Base-by-base conservation (phyloP, 2,888 invertebrate species). In the Gastracanthus pulcherrimus region DNA sequence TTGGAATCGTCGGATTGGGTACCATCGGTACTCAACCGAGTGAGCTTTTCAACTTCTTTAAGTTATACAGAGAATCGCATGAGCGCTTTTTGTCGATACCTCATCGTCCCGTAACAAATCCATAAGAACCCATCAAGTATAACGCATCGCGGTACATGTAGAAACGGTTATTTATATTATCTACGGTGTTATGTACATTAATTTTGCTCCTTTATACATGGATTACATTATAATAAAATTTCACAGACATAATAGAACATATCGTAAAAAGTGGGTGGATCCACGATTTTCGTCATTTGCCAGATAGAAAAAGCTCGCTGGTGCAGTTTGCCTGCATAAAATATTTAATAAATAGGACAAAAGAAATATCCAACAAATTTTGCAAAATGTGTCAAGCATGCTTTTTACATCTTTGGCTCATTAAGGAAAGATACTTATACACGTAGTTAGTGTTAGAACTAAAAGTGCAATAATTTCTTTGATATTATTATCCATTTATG, bases 381-480 rank as follows among this genome's bases (percentile, higher is more conserved):
- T n/a, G n/a, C n/a, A n/a, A n/a, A n/a, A n/a, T n/a, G n/a, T n/a
- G n/a, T n/a, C n/a, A n/a, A n/a, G n/a, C 4, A 66, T 19, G 29
- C n/a, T 29, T 76, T 16, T 9, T 45, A 41, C 48, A 45, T 31
- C 45, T 70, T 31, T 60, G 60, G 45, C 31, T 62, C 23, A 29
- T 41, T 11, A 26, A 23, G 34, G 9, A 31, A 76, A 41, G 23
- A 58, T 60, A 41, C n/a, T 23, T 62, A 62, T 38, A 26, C 3
- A 60, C n/a, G n/a, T 38, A 48, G 16, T 76, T 29, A 62, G 26
- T n/a, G 55, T 5, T 34, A 74, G 4, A 31, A n/a, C 48, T 70
- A 26, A 69, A 69, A 76, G 76, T 70, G 76, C 48, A 60, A 36
- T 26, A 29, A 55, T 7, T n/a, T n/a, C n/a, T 38, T 45, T 58